phyloP scores from a whole-genome alignment of 1,140 invertebrate genomes.

The Solenopsis invicta region DNA sequence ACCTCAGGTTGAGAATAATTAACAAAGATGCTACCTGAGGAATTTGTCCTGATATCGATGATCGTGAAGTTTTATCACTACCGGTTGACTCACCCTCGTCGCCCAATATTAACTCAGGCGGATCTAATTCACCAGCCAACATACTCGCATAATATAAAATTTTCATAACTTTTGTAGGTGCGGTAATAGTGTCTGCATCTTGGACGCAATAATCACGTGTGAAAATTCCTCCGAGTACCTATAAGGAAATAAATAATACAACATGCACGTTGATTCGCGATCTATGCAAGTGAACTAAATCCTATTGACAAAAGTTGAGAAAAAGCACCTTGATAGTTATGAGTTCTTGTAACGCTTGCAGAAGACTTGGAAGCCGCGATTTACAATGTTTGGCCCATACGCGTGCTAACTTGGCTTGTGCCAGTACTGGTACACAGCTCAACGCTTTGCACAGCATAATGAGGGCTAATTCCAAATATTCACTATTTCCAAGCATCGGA shows the following conservation, averaged over 20 bases:
- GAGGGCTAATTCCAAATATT: constrained; percentile 94
- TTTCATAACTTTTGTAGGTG: constrained; percentile 94
- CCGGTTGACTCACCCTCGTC: constrained; percentile 86
- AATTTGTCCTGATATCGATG: constrained; percentile 54
- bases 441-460: constrained; percentile 94
- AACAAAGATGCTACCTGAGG: constrained; percentile 60
- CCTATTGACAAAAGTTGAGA: not conserved
- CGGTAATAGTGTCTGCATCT: constrained; percentile 93
- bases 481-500: constrained; percentile 92
- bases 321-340: constrained; percentile 90
- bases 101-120: constrained; percentile 87
- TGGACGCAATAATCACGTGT: constrained; percentile 92
- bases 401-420: constrained; percentile 93
- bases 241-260: constrained; percentile 16
- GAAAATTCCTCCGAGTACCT: constrained; percentile 93
- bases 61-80: constrained; percentile 78
- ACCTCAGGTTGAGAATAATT: not conserved
- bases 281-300: not conserved
- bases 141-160: constrained; percentile 97
- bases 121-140: constrained; percentile 93
- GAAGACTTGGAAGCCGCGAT: constrained; percentile 90
- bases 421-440: constrained; percentile 90
- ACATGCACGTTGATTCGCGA: not conserved
- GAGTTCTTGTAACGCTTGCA: constrained; percentile 95
- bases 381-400: constrained; percentile 93